A percentile compares a stretch with the other conserved stretches of the same genome.
Evolutionary conservation across 2,888 invertebrate species (phyloP).

Genomic region (Poecilus cupreus): DNA sequence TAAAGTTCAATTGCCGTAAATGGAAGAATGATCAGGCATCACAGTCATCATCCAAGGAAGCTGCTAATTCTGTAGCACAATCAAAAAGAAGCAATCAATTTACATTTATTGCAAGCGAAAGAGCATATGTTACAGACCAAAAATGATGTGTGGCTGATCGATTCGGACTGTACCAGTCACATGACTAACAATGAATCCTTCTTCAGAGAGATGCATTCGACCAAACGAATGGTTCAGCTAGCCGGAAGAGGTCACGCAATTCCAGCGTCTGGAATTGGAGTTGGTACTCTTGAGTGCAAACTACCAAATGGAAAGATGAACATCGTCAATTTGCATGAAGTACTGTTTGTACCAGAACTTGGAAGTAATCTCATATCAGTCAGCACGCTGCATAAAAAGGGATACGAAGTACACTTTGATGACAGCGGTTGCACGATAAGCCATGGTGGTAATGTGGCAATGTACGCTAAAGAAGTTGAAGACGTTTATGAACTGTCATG

Average conservation of each 20-base stretch:
- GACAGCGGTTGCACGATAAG: conserved; percentile 7
- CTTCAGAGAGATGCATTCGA: neutral
- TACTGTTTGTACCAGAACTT: conserved; percentile 16
- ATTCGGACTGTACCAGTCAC: neutral
- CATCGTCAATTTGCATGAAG: neutral
- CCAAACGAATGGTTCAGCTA: no score
- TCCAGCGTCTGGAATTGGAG: neutral
- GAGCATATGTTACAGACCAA: neutral
- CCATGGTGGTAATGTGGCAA: neutral
- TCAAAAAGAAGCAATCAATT: no score
- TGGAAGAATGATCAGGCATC: no score
- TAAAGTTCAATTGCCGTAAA: neutral
- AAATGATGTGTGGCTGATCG: neutral
- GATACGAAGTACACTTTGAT: neutral
- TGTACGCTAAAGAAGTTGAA: neutral
- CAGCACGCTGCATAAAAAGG: neutral
- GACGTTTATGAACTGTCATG: neutral
- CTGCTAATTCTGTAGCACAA: no score
- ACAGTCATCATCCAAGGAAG: no score
- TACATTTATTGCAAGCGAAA: neutral
- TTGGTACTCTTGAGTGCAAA: neutral
- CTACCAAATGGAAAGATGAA: neutral
- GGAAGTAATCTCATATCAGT: neutral
- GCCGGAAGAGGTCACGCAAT: neutral
- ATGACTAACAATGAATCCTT: neutral